Conservation (phyloP, 1,140 invertebrate species). For the Bombus terrestris region DNA sequence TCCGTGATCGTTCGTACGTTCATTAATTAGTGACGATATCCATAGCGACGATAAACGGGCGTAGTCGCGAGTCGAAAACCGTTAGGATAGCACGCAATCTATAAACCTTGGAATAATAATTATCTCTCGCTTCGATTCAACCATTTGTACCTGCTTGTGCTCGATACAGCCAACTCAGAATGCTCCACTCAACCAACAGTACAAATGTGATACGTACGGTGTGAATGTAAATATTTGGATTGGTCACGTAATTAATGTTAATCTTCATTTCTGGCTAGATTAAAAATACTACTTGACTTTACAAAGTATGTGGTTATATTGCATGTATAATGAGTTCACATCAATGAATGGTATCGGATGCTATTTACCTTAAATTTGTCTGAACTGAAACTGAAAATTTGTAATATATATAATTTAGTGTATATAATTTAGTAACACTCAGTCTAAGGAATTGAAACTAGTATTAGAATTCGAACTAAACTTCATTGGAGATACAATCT, state of each 20-base stretch:
- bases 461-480: too few relatives aligned
- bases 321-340: not conserved
- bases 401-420: too few relatives aligned
- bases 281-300: not conserved
- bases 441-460: too few relatives aligned
- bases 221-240: not conserved
- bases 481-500: too few relatives aligned
- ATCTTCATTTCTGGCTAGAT: not conserved
- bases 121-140: slow-evolving; percentile 20
- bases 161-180: not conserved
- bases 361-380: not conserved
- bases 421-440: too few relatives aligned
- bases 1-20: too few relatives aligned
- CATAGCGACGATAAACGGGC: not conserved
- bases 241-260: not conserved
- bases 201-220: not conserved
- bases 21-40: slow-evolving; percentile 9
- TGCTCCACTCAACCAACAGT: too few relatives aligned
- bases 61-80: slow-evolving; percentile 47
- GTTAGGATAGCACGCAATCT: slow-evolving; percentile 30
- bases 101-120: slow-evolving; percentile 40
- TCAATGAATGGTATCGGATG: not conserved
- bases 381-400: too few relatives aligned
- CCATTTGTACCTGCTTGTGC: slow-evolving; percentile 6
- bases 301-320: not conserved